These are phyloP conservation scores for Dufourea novaeangliae DNA, from an alignment of 1,140 invertebrate species.

Conservation along the genomic window DNA sequence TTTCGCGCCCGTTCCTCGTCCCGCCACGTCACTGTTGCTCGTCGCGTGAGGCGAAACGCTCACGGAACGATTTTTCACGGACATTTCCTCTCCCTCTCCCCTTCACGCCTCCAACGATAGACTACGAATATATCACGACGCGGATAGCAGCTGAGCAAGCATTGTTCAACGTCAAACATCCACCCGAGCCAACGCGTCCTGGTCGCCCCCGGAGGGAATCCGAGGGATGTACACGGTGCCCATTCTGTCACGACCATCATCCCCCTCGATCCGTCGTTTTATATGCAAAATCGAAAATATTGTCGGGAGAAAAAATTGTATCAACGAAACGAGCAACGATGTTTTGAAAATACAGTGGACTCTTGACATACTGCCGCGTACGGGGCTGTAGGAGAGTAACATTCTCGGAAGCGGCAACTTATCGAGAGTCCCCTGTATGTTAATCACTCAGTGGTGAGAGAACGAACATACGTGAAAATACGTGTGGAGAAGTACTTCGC, in stretches of 20 bases:
- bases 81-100: neutral
- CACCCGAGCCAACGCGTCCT: neutral
- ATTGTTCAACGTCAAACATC: constrained; percentile 55
- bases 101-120: constrained; percentile 22
- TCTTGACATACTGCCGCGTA: too few relatives aligned
- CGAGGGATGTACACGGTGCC: neutral
- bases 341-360: too few relatives aligned
- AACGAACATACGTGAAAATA: too few relatives aligned
- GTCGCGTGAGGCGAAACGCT: constrained; percentile 28
- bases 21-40: constrained; percentile 10
- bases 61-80: constrained; percentile 41
- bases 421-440: too few relatives aligned
- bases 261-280: too few relatives aligned
- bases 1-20: constrained; percentile 14
- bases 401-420: too few relatives aligned
- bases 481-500: too few relatives aligned
- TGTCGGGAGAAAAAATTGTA: neutral
- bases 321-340: too few relatives aligned
- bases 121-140: constrained; percentile 42
- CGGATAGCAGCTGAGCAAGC: constrained; percentile 35
- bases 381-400: too few relatives aligned
- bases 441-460: too few relatives aligned
- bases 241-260: neutral
- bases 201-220: neutral
- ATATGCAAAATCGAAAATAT: too few relatives aligned